These are phyloP conservation scores for Hermaeophaga mercurialis DNA, from an alignment of 2,888 invertebrate species.

Conservation along the genomic window DNA sequence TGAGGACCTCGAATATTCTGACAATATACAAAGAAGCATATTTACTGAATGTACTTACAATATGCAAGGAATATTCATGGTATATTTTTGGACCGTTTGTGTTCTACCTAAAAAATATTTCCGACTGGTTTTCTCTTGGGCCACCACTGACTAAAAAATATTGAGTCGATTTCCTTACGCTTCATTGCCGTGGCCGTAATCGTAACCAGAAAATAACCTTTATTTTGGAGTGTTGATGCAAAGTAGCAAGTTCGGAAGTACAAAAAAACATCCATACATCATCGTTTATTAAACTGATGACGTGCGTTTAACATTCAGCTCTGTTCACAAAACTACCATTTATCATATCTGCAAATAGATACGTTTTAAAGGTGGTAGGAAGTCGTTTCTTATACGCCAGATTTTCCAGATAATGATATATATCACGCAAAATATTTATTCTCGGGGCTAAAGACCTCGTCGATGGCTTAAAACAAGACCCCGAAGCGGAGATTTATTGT, in stretches of 20 bases:
- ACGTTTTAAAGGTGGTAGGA: constrained; percentile 6
- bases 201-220: background rate
- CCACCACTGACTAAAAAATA: background rate
- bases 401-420: background rate
- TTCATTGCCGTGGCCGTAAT: background rate
- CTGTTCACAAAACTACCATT: constrained; percentile 18
- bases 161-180: background rate
- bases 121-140: background rate
- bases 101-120: no score
- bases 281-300: constrained; percentile 20
- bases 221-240: background rate
- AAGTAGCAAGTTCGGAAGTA: background rate
- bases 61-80: no score
- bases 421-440: background rate
- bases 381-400: background rate
- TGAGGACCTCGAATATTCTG: no score
- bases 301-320: constrained; percentile 17
- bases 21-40: no score
- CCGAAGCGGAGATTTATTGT: no score
- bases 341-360: constrained; percentile 13
- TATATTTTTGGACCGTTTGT: no score
- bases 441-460: no score
- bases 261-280: constrained; percentile 17
- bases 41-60: no score
- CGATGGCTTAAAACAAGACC: no score